Conservation (phyloP, 1,140 invertebrate species). For the Zophobas atratus region DNA sequence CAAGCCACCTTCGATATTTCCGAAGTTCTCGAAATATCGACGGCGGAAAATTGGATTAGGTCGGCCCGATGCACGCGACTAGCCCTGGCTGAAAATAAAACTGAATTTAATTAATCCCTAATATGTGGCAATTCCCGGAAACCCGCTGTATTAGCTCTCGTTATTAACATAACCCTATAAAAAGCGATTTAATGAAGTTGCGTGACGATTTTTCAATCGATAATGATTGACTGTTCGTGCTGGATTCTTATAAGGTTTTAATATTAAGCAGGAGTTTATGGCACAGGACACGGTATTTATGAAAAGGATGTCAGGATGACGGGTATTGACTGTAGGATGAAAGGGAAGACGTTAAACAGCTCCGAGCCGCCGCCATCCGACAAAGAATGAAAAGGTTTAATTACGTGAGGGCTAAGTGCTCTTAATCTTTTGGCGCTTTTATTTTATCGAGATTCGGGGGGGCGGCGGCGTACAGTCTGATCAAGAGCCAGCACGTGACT, state of each 20-base stretch:
- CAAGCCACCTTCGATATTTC: too few relatives aligned
- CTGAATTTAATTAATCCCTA: conserved; percentile 27
- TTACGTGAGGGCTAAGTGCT: not conserved
- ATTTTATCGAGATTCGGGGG: not conserved
- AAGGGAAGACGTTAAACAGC: too few relatives aligned
- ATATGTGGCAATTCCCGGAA: conserved; percentile 2
- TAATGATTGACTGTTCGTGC: conserved; percentile 26
- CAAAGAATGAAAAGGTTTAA: too few relatives aligned
- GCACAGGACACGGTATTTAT: conserved; percentile 17
- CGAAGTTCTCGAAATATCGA: conserved; percentile 15
- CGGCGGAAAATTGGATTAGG: conserved; percentile 41
- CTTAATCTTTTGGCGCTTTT: not conserved
- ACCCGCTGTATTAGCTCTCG: too few relatives aligned
- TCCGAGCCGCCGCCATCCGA: too few relatives aligned
- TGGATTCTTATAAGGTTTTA: not conserved
- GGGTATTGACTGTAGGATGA: too few relatives aligned
- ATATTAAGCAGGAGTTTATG: conserved; percentile 25
- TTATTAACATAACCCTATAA: conserved; percentile 12
- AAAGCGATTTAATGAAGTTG: conserved; percentile 28
- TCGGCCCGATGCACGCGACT: conserved; percentile 15
- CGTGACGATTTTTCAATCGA: conserved; percentile 21
- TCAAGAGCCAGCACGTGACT: not conserved
- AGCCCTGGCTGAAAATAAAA: conserved; percentile 23
- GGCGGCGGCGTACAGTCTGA: not conserved
- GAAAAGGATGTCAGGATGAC: conserved; percentile 3